Evolutionary conservation across 2,888 invertebrate species (phyloP).

Genomic region (Corythucha ciliata): DNA sequence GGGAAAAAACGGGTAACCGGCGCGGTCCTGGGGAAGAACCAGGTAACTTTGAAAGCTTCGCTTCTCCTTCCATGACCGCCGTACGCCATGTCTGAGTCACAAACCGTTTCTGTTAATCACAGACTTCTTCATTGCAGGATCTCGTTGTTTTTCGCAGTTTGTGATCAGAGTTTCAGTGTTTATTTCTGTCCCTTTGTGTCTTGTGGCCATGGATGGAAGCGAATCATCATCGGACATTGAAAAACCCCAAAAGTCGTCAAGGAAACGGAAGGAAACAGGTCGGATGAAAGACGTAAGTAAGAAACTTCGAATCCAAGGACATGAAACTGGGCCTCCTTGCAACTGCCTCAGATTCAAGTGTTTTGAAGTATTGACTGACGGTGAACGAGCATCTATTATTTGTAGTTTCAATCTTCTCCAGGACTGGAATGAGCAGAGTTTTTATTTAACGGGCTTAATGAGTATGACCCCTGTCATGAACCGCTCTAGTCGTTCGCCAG

Average conservation of each 20-base stretch:
- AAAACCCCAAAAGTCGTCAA: background rate
- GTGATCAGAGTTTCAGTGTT: too few species aligned
- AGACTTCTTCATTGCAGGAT: background rate
- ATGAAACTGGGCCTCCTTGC: constrained; percentile 9
- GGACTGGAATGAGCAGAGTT: constrained; percentile 14
- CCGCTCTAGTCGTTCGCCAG: background rate
- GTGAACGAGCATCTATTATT: constrained; percentile 3
- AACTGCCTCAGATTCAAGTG: constrained; percentile 8
- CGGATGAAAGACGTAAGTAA: constrained; percentile 9
- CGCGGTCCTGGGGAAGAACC: constrained; percentile 11
- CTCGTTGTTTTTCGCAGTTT: background rate
- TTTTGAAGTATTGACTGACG: background rate
- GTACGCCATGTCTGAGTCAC: background rate
- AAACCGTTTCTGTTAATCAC: too few species aligned
- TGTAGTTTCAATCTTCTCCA: background rate
- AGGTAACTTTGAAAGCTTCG: background rate
- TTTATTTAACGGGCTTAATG: constrained; percentile 4
- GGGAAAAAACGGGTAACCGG: background rate
- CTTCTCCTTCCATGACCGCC: background rate
- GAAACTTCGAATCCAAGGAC: constrained; percentile 12
- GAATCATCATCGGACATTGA: too few species aligned
- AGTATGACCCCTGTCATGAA: constrained; percentile 7
- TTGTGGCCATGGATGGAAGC: too few species aligned
- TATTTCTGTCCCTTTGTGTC: too few species aligned
- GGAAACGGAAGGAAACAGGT: constrained; percentile 11